Percentiles rank a stretch among this genome's conserved stretches.
phyloP scores from a whole-genome alignment of 2,797 vertebrate genomes.

The Aulostomus chinensis region DNA sequence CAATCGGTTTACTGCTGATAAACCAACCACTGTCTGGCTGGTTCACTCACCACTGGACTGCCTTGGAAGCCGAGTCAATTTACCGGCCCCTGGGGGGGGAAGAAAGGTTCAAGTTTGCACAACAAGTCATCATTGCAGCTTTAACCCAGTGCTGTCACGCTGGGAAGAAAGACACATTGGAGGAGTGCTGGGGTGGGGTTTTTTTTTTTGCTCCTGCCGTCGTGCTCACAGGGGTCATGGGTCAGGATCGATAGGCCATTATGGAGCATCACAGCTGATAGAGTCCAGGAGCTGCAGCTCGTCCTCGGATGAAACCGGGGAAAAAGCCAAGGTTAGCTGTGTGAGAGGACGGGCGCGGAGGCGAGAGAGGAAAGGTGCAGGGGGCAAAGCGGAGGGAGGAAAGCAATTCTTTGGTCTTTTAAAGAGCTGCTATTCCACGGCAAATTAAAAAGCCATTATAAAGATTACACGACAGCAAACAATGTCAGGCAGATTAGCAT shows the following conservation, averaged over 20 bases:
- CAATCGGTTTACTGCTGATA: slow-evolving; percentile 70
- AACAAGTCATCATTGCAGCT: slow-evolving; percentile 64
- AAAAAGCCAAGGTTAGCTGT: slow-evolving; percentile 44
- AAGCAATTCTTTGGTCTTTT: slow-evolving; percentile 69
- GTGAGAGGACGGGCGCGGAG: slow-evolving; percentile 18
- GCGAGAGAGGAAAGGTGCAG: slow-evolving; percentile 5
- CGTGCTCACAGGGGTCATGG: slow-evolving; percentile 50
- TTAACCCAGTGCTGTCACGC: slow-evolving; percentile 65
- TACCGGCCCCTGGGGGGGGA: slow-evolving; percentile 42
- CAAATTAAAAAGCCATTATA: slow-evolving; percentile 85
- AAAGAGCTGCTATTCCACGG: slow-evolving; percentile 78
- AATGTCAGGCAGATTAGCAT: slow-evolving; percentile 80
- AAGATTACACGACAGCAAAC: slow-evolving; percentile 79
- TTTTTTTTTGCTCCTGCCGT: slow-evolving; percentile 28
- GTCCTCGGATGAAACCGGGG: slow-evolving; percentile 25
- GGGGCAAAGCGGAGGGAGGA: slow-evolving; percentile 50
- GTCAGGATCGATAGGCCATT: slow-evolving; percentile 69
- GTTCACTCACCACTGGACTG: slow-evolving; percentile 51
- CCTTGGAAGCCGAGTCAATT: slow-evolving; percentile 72
- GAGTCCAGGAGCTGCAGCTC: slow-evolving; percentile 31
- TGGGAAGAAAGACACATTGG: slow-evolving; percentile 57
- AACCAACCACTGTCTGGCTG: slow-evolving; percentile 41
- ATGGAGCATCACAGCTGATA: slow-evolving; percentile 48
- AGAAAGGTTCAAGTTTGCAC: slow-evolving; percentile 59
- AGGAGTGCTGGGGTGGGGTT: slow-evolving; percentile 42